These are phyloP conservation scores for Jordanella pulchra DNA, from an alignment of 2,797 vertebrate genomes.

Conservation along the genomic window DNA sequence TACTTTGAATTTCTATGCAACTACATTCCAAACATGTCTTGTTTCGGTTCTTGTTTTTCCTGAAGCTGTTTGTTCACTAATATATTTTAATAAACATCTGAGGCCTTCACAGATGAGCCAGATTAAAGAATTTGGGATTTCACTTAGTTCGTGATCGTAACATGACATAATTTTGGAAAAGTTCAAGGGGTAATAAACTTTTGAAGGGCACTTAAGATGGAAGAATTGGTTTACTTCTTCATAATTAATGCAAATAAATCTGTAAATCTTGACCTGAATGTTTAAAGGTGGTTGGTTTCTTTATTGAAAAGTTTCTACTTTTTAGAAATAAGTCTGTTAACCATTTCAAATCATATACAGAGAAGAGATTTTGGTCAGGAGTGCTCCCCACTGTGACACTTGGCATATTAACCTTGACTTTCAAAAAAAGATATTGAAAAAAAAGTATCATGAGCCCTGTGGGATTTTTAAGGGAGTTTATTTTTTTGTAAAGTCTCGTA, in stretches of 20 bases:
- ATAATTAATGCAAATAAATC: not conserved
- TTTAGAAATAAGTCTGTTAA: not conserved
- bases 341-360: not conserved
- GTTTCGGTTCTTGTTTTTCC: no score
- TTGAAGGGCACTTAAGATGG: not conserved
- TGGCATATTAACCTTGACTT: not conserved
- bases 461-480: not conserved
- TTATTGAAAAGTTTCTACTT: not conserved
- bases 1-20: not conserved
- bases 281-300: not conserved
- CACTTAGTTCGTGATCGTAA: not conserved
- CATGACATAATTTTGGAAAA: not conserved
- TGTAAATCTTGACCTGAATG: not conserved
- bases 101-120: no score
- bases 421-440: not conserved
- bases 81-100: no score
- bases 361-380: not conserved
- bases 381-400: not conserved
- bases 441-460: constrained; percentile 24
- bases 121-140: no score
- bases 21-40: no score
- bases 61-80: no score
- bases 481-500: not conserved
- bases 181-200: not conserved
- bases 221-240: not conserved